These are phyloP conservation scores for Dryadula phaetusa DNA, from an alignment of 2,888 invertebrate genomes.

Conservation along the genomic window DNA sequence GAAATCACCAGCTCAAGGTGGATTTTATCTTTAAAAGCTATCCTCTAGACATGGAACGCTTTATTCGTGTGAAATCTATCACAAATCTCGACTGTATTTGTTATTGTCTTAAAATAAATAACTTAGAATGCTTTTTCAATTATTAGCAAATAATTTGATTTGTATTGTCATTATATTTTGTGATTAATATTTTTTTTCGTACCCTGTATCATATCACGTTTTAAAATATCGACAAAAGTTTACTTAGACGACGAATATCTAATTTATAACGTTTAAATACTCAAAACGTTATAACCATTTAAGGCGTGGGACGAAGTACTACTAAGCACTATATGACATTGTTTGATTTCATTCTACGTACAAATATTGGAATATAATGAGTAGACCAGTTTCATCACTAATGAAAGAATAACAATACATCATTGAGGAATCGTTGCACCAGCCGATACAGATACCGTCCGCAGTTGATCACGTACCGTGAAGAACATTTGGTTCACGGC, in stretches of 20 bases:
- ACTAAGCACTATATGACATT: not conserved
- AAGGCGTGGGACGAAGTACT: too few relatives aligned
- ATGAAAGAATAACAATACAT: conserved; percentile 78
- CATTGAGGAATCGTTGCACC: conserved; percentile 51
- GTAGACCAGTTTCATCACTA: conserved; percentile 58
- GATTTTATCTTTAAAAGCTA: conserved; percentile 39
- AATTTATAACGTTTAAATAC: too few relatives aligned
- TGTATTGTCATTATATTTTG: too few relatives aligned
- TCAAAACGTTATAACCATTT: too few relatives aligned
- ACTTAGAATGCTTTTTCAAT: not conserved
- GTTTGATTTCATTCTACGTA: not conserved
- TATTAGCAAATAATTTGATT: not conserved
- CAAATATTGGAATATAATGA: conserved; percentile 23
- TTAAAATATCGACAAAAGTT: not conserved
- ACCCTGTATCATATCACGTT: too few relatives aligned
- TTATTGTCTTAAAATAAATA: not conserved
- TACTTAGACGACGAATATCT: too few relatives aligned
- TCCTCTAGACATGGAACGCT: conserved; percentile 16
- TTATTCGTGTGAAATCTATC: conserved; percentile 13
- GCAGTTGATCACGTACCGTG: conserved; percentile 63
- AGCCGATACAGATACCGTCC: conserved; percentile 51
- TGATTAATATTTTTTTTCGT: too few relatives aligned
- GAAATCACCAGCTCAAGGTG: conserved; percentile 51
- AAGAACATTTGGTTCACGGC: conserved; percentile 77
- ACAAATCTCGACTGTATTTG: not conserved